These are phyloP conservation scores for Cryptocephalus primarius DNA, from an alignment of 2,888 invertebrate genomes.

Conservation along the genomic window DNA sequence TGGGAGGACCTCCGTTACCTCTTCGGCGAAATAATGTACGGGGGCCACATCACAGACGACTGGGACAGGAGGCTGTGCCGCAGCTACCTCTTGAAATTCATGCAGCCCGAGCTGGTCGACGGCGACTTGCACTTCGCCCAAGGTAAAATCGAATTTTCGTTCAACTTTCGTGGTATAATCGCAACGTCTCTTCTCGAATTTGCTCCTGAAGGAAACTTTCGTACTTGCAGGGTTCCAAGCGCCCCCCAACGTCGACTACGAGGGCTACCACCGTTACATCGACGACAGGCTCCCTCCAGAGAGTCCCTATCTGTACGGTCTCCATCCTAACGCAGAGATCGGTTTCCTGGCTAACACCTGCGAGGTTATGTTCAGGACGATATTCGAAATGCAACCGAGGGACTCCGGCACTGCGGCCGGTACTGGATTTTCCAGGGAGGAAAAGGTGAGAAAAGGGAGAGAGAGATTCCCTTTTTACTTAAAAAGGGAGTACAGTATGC, in stretches of 20 bases:
- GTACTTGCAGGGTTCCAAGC: constrained; percentile 56
- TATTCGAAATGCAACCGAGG: constrained; percentile 85
- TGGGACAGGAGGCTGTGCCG: constrained; percentile 86
- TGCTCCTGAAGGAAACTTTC: neutral
- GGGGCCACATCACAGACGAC: constrained; percentile 94
- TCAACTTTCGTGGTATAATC: too few relatives aligned
- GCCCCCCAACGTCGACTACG: constrained; percentile 81
- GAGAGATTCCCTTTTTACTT: too few relatives aligned
- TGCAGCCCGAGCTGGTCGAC: constrained; percentile 80
- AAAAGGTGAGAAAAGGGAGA: constrained; percentile 43
- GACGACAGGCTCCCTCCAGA: constrained; percentile 79
- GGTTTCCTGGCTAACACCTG: constrained; percentile 83
- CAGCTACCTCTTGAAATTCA: constrained; percentile 76
- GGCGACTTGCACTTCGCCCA: constrained; percentile 74
- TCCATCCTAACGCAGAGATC: constrained; percentile 93
- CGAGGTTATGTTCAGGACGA: constrained; percentile 70
- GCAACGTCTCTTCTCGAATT: too few relatives aligned
- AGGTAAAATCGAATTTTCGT: constrained; percentile 8
- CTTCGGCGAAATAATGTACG: constrained; percentile 97
- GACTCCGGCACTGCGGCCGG: constrained; percentile 63
- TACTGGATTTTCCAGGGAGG: constrained; percentile 65
- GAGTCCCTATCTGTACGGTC: constrained; percentile 80
- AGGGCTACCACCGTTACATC: constrained; percentile 77
- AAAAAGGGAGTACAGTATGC: too few relatives aligned
- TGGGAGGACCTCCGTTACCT: constrained; percentile 92